phyloP scores from a whole-genome alignment of 2,888 invertebrate genomes.

The Lasioglossum zephyrum region DNA sequence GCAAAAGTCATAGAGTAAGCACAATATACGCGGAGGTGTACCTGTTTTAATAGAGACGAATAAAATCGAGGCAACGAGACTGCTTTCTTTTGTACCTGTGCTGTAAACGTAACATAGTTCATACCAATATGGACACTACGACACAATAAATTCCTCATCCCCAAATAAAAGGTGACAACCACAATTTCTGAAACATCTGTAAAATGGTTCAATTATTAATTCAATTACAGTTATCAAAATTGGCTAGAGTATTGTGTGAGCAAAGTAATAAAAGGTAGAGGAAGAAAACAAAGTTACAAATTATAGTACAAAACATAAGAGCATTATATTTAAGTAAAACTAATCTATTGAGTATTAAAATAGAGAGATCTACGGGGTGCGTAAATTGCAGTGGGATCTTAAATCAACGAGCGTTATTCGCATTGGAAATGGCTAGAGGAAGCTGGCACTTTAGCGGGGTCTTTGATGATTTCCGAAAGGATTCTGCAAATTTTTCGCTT shows the following conservation, averaged over 20 bases:
- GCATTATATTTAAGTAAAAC: not conserved
- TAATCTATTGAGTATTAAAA: not conserved
- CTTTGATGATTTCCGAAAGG: conserved; percentile 27
- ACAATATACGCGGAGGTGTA: not conserved
- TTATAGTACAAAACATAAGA: no score
- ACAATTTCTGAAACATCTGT: not conserved
- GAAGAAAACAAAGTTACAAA: no score
- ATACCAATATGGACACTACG: no score
- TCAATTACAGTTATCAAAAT: no score
- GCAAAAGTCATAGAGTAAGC: not conserved
- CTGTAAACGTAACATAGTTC: not conserved
- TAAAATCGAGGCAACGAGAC: not conserved
- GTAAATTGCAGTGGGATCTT: not conserved
- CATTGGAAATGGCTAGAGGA: conserved; percentile 23
- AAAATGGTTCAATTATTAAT: not conserved
- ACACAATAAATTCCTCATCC: not conserved
- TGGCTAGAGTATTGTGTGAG: no score
- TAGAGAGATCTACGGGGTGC: not conserved
- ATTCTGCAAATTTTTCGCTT: conserved; percentile 45
- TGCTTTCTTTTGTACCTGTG: not conserved
- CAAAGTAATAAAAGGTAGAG: no score
- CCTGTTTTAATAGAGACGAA: not conserved
- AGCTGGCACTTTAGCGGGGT: not conserved
- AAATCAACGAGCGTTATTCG: not conserved
- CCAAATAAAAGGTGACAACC: not conserved